These are phyloP conservation scores for Lophotriccus pileatus DNA, from an alignment of 2,797 vertebrate genomes.

Conservation along the genomic window DNA sequence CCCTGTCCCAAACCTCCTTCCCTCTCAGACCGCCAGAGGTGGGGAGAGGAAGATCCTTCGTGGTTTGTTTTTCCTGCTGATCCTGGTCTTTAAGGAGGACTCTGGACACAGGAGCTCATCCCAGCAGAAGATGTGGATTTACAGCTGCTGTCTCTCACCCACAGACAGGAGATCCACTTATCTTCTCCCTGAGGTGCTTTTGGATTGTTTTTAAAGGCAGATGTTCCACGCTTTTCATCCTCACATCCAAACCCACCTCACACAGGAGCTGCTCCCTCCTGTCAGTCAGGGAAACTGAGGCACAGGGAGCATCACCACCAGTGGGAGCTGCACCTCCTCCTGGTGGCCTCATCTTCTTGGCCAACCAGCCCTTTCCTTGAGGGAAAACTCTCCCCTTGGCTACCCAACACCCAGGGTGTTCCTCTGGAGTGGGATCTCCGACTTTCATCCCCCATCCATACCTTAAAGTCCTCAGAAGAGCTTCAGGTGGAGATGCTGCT, in stretches of 20 bases:
- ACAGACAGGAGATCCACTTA: not conserved
- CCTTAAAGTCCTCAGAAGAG: not conserved
- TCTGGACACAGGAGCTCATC: not conserved
- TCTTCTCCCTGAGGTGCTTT: not conserved
- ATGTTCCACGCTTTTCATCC: not conserved
- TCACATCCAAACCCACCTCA: not conserved
- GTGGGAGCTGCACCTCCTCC: not conserved
- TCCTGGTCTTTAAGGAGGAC: not conserved
- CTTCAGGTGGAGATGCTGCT: not conserved
- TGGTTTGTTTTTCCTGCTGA: not conserved
- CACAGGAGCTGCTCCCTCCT: not conserved
- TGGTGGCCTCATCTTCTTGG: not conserved
- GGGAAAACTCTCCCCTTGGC: not conserved
- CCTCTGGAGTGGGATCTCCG: not conserved
- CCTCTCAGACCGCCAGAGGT: not conserved
- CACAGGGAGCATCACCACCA: not conserved
- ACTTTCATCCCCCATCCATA: fast-evolving
- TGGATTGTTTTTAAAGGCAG: not conserved
- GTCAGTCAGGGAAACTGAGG: not conserved
- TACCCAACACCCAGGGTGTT: not conserved
- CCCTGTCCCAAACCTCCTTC: not conserved
- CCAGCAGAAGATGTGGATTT: not conserved
- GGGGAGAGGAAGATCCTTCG: not conserved
- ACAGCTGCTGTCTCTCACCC: not conserved
- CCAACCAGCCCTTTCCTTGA: not conserved